phyloP scores from a whole-genome alignment of 2,888 invertebrate species.

The Gymnosoma rotundatum region DNA sequence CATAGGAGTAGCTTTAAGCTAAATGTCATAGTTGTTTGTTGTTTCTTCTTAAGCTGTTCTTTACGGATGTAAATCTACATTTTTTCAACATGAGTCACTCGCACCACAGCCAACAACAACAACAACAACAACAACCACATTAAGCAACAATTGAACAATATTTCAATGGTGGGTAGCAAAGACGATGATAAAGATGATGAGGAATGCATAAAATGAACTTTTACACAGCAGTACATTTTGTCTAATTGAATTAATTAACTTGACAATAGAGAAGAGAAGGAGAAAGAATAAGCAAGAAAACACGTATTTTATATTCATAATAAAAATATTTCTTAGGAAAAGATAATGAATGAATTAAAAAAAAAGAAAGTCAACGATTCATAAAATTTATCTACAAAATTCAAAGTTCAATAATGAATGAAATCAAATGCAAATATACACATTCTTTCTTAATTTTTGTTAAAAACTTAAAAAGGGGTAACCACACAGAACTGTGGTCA shows the following conservation, averaged over 20 bases:
- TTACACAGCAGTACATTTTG: conserved; percentile 15
- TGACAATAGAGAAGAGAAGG: conserved; percentile 11
- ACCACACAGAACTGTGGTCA: no score
- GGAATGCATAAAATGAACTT: conserved; percentile 31
- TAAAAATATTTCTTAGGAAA: conserved; percentile 6
- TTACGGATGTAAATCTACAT: conserved; percentile 68
- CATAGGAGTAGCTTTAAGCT: conserved; percentile 25
- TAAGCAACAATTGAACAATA: not conserved
- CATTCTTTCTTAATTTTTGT: not conserved
- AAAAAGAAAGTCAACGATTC: not conserved
- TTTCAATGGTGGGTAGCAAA: not conserved
- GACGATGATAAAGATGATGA: conserved; percentile 4
- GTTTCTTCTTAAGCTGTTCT: conserved; percentile 25
- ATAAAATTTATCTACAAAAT: not conserved
- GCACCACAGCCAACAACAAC: conserved; percentile 36
- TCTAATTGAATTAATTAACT: conserved; percentile 38
- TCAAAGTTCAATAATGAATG: conserved; percentile 13
- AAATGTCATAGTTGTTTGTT: conserved; percentile 50
- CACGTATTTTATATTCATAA: not conserved
- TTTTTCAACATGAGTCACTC: conserved; percentile 65
- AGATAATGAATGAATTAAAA: conserved; percentile 31
- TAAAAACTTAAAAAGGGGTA: no score
- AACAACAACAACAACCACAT: not conserved
- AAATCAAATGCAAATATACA: not conserved
- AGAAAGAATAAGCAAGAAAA: not conserved